Conservation (phyloP, 2,797 vertebrate genomes). For the Aselliscus stoliczkanus region DNA sequence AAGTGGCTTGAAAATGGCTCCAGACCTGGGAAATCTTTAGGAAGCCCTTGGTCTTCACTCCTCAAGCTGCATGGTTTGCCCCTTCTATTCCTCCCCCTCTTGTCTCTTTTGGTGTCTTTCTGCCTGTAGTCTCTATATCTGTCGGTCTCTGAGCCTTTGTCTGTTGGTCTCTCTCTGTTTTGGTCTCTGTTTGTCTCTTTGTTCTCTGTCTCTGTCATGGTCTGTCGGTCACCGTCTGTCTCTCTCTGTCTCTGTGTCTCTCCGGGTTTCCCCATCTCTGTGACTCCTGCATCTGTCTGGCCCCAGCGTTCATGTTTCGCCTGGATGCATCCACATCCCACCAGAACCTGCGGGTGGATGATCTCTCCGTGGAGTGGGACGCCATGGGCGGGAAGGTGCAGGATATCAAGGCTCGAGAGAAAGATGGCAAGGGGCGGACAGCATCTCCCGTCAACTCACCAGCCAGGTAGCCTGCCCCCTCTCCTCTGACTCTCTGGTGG, state of each 20-base stretch:
- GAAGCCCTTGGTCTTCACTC: not conserved
- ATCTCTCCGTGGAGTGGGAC: conserved; percentile 95
- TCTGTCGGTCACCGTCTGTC: conserved; percentile 35
- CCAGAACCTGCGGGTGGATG: conserved; percentile 96
- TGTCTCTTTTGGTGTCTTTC: not conserved
- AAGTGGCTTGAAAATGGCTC: not conserved
- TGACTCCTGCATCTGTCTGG: conserved; percentile 37
- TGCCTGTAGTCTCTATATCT: not conserved
- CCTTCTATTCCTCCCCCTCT: fast-evolving
- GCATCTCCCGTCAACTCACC: conserved; percentile 94
- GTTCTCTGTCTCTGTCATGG: not conserved
- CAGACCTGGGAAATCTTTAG: not conserved
- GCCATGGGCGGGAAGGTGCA: conserved; percentile 93
- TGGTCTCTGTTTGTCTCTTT: not conserved
- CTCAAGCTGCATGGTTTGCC: not conserved
- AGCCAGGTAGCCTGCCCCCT: conserved; percentile 85
- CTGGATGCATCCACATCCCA: conserved; percentile 91
- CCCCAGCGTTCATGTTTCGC: conserved; percentile 91
- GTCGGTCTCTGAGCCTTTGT: not conserved
- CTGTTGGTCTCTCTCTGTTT: not conserved
- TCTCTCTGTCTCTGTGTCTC: conserved; percentile 38
- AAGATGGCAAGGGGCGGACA: conserved; percentile 91
- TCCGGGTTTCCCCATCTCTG: conserved; percentile 56
- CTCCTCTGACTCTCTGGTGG: not conserved
- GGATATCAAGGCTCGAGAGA: conserved; percentile 89